A percentile compares a stretch with the other conserved stretches of the same genome.
Evolutionary conservation across 1,140 invertebrate species (phyloP).

Genomic region (Antheraea mylitta): DNA sequence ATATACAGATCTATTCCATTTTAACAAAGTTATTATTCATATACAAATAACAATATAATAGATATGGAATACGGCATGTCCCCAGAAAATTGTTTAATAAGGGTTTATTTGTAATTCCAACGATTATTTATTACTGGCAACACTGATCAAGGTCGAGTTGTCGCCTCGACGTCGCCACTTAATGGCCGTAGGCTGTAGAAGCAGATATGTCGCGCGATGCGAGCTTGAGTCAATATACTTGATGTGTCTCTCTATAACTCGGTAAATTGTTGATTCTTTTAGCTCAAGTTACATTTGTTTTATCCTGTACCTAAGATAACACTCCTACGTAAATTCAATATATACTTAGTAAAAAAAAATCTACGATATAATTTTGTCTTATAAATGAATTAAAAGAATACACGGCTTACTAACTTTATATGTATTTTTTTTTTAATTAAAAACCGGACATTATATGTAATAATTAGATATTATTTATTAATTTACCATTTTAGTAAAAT

Average conservation of each 20-base stretch:
- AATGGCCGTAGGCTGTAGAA: not conserved
- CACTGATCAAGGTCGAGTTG: not conserved
- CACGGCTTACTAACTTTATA: too few relatives aligned
- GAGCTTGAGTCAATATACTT: slow-evolving; percentile 14
- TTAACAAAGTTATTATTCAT: too few relatives aligned
- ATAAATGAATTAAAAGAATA: too few relatives aligned
- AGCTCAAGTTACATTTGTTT: not conserved
- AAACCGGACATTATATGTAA: too few relatives aligned
- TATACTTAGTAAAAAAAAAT: not conserved
- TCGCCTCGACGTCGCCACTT: not conserved
- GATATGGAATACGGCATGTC: too few relatives aligned
- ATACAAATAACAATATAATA: too few relatives aligned
- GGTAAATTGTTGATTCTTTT: slow-evolving; percentile 11
- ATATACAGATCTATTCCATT: too few relatives aligned
- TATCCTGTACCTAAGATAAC: not conserved
- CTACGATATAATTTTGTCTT: too few relatives aligned
- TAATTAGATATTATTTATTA: too few relatives aligned
- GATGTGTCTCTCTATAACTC: not conserved
- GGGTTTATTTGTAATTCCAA: not conserved
- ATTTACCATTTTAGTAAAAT: too few relatives aligned
- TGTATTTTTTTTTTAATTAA: too few relatives aligned
- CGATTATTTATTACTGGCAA: not conserved
- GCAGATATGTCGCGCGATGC: not conserved
- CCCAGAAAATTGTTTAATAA: not conserved
- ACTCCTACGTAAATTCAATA: not conserved